These are phyloP conservation scores for Pachypeltis micranthus DNA, from an alignment of 1,140 invertebrate species.

Conservation along the genomic window DNA sequence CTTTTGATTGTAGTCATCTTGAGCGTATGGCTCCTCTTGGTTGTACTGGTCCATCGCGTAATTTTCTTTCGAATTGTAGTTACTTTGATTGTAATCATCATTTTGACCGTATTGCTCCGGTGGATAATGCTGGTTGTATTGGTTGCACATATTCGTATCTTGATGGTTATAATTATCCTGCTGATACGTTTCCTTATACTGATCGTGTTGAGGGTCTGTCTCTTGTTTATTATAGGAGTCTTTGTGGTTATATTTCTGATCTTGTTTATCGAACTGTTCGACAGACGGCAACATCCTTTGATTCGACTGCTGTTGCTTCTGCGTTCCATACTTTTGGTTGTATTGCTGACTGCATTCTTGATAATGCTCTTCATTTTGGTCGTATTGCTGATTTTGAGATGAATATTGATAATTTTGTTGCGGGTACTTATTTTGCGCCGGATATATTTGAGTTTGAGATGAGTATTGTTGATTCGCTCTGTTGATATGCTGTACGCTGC, in stretches of 20 bases:
- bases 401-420: constrained; percentile 30
- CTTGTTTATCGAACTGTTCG: not conserved
- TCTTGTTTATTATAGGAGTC: not conserved
- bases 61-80: too few relatives aligned
- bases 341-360: constrained; percentile 31
- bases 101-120: constrained; percentile 24
- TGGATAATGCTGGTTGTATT: too few relatives aligned
- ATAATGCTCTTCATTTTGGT: constrained; percentile 30
- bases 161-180: constrained; percentile 30
- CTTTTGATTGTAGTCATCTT: constrained; percentile 3
- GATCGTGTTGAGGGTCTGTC: not conserved
- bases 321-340: not conserved
- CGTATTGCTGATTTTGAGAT: constrained; percentile 31
- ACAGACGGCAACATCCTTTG: not conserved
- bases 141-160: too few relatives aligned
- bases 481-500: constrained; percentile 31
- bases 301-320: not conserved
- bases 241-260: constrained; percentile 1
- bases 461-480: constrained; percentile 17
- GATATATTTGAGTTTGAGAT: constrained; percentile 27
- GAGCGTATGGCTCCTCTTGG: too few relatives aligned
- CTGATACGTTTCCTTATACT: constrained; percentile 31
- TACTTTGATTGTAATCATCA: not conserved
- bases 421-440: constrained; percentile 23
- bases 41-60: too few relatives aligned